phyloP scores from a whole-genome alignment of 2,888 invertebrate species.

The Orthosia gothica region DNA sequence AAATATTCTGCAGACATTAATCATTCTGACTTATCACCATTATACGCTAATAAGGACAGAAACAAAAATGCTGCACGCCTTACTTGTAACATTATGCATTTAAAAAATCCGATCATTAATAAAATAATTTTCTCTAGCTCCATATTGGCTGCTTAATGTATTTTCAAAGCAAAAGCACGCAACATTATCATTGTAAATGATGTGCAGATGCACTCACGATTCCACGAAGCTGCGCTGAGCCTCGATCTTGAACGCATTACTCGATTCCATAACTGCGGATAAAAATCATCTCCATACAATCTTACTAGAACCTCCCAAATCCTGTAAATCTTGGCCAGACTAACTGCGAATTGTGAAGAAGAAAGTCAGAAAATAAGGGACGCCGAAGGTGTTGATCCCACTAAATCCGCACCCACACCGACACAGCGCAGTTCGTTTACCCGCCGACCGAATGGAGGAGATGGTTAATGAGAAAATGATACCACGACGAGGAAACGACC shows the following conservation, averaged over 20 bases:
- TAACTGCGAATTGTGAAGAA: slow-evolving; percentile 62
- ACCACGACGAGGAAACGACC: slow-evolving; percentile 68
- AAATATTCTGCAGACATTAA: slow-evolving; percentile 17
- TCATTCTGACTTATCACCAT: slow-evolving; percentile 28
- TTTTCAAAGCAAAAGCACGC: slow-evolving; percentile 77
- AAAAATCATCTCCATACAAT: slow-evolving; percentile 65
- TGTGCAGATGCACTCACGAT: slow-evolving; percentile 73
- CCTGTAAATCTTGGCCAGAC: slow-evolving; percentile 56
- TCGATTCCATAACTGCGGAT: slow-evolving; percentile 57
- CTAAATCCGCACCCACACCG: slow-evolving; percentile 65
- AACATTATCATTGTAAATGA: slow-evolving; percentile 81
- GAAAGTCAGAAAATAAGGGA: slow-evolving; percentile 64
- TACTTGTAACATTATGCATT: slow-evolving; percentile 61
- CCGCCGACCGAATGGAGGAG: slow-evolving; percentile 64
- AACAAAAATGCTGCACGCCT: slow-evolving; percentile 43
- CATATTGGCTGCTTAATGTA: slow-evolving; percentile 72
- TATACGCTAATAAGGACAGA: slow-evolving; percentile 30
- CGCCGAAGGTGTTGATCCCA: slow-evolving; percentile 68
- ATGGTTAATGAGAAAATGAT: slow-evolving; percentile 71
- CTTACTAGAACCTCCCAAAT: slow-evolving; percentile 61
- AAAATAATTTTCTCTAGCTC: slow-evolving; percentile 75
- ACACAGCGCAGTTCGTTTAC: slow-evolving; percentile 66
- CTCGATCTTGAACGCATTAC: slow-evolving; percentile 69
- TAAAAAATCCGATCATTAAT: slow-evolving; percentile 71
- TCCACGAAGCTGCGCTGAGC: slow-evolving; percentile 70